These are phyloP conservation scores for Eurytoma californica DNA, from an alignment of 2,888 invertebrate genomes.

Conservation along the genomic window DNA sequence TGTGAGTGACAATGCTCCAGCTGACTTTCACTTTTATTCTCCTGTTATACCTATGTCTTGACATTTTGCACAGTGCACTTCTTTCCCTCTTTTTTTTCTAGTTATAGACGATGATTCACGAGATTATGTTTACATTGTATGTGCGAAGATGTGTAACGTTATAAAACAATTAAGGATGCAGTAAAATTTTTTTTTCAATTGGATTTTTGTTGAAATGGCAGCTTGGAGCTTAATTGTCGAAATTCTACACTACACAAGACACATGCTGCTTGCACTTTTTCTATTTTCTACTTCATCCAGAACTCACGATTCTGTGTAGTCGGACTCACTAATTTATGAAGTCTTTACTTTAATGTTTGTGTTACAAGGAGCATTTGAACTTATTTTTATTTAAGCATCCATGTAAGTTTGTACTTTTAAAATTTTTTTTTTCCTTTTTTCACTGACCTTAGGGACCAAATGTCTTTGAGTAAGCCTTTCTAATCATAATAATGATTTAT, in stretches of 20 bases:
- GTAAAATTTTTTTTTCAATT: conserved; percentile 34
- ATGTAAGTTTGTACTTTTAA: conserved; percentile 38
- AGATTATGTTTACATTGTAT: conserved; percentile 32
- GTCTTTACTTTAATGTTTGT: conserved; percentile 12
- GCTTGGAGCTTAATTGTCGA: conserved; percentile 47
- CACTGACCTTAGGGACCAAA: conserved; percentile 34
- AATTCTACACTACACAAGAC: conserved; percentile 38
- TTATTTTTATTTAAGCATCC: conserved; percentile 31
- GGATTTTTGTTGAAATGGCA: conserved; percentile 40
- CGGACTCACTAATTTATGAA: conserved; percentile 27
- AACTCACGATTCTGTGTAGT: conserved; percentile 13
- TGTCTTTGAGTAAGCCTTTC: conserved; percentile 21
- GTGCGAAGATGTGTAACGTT: conserved; percentile 43
- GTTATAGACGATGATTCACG: conserved; percentile 49
- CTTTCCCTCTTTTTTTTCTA: conserved; percentile 43
- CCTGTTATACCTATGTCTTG: conserved; percentile 67
- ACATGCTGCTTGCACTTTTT: conserved; percentile 25
- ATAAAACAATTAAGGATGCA: neutral
- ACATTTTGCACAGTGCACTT: conserved; percentile 67
- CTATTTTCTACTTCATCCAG: neutral
- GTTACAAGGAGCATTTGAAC: conserved; percentile 25
- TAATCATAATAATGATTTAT: conserved; percentile 28
- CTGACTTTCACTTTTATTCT: conserved; percentile 68
- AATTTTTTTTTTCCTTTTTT: conserved; percentile 14
- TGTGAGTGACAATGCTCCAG: conserved; percentile 73